phyloP scores from a whole-genome alignment of 2,888 invertebrate genomes.

The Campoplex nolae region DNA sequence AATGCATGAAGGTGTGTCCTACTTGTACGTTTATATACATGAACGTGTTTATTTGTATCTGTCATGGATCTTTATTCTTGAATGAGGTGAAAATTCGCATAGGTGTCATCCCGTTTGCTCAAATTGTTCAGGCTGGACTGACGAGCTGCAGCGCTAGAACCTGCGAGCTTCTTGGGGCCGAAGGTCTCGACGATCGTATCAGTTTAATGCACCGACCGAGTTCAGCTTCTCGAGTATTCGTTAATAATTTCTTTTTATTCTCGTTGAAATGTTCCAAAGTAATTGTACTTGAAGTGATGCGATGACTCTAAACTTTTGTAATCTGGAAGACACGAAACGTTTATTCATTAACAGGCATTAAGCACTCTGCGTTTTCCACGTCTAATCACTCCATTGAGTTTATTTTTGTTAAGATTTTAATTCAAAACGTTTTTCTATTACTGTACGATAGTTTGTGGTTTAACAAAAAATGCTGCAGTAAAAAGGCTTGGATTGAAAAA shows the following conservation, averaged over 20 bases:
- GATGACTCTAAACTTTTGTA: too few relatives aligned
- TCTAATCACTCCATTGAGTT: not conserved
- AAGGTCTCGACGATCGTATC: not conserved
- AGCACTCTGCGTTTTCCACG: not conserved
- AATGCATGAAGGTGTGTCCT: constrained; percentile 66
- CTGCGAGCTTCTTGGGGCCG: not conserved
- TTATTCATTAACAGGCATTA: not conserved
- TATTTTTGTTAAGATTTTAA: not conserved
- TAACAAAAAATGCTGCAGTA: not conserved
- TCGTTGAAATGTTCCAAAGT: too few relatives aligned
- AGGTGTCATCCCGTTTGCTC: not conserved
- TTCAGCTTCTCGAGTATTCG: not conserved
- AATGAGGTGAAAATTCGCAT: not conserved
- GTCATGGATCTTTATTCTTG: not conserved
- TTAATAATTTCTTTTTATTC: too few relatives aligned
- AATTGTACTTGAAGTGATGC: too few relatives aligned
- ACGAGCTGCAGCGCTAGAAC: not conserved
- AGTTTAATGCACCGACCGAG: not conserved
- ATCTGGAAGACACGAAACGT: not conserved
- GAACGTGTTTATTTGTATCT: too few relatives aligned
- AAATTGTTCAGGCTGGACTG: not conserved
- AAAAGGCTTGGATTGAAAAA: too few relatives aligned
- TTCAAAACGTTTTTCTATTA: not conserved
- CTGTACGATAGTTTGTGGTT: not conserved
- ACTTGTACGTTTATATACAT: not conserved